Base-by-base conservation (phyloP, 2,888 invertebrate genomes). In the Rhaphigaster nebulosa region DNA sequence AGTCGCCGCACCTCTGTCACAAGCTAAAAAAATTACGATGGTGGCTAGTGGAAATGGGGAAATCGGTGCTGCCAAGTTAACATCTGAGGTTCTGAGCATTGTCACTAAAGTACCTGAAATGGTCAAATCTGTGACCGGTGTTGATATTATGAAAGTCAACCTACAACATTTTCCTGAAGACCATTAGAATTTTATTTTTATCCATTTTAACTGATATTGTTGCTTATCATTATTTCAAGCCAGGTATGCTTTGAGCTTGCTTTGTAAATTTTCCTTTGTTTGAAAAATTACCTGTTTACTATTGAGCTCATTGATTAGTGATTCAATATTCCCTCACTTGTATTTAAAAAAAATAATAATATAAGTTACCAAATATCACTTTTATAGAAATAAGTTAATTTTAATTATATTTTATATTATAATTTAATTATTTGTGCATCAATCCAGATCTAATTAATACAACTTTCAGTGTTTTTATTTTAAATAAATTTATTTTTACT, bases 21-120 rank as follows among this genome's bases (percentile, higher is more conserved):
- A 99, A 94, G 96, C 98, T 15, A 98, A 98, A 94, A 98, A 98
- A 94, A 97, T 99, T 92, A 98, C 98, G 13, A 99, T 99, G 99
- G 97, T 99, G 34, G 98, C 98, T 1, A 97, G 97, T 93, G 99
- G 99, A 54, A 95, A 95, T 91, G 97, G 98, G 60, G 97, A 98
- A 88, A 95, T 99, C 56, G 99, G 99, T 54, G 99, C 99, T 0
- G 96, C 98, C 92, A 99, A 98, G 94, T 95, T 99, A 92, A 98
- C 99, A 8, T 97, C 97, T 76, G 99, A 99, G 94, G 97, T 99
- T 50, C 95, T 99, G 93, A 96, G 96, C 94, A 99, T 99, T 93
- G 98, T 99, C 92, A 96, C 97, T 93, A 96, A 97, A 94, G 97
- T 99, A 93, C 99, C 99, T 10, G 96, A 96, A 93, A 96, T 99